phyloP scores from a whole-genome alignment of 2,888 invertebrate species.

The Catocala nupta region DNA sequence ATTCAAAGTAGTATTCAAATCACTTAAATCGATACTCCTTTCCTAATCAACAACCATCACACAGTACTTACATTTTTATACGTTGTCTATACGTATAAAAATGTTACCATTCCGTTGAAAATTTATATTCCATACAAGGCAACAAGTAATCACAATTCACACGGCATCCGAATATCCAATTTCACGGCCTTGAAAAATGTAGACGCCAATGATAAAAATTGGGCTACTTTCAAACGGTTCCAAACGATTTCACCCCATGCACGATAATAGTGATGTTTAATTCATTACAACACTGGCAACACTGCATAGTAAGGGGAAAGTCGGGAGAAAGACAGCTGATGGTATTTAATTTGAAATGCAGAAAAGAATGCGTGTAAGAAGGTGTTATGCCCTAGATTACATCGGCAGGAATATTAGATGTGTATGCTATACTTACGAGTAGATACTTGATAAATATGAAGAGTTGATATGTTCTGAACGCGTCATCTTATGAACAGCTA shows the following conservation, averaged over 20 bases:
- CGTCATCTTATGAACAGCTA: too few relatives aligned
- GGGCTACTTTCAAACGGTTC: slow-evolving; percentile 36
- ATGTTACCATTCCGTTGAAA: background rate
- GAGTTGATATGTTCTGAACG: too few relatives aligned
- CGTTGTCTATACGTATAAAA: background rate
- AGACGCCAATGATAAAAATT: slow-evolving; percentile 30
- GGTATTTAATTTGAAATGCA: slow-evolving; percentile 34
- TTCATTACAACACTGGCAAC: slow-evolving; percentile 37
- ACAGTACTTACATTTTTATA: too few relatives aligned
- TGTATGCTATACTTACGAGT: too few relatives aligned
- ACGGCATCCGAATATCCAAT: slow-evolving; percentile 33
- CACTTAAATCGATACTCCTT: too few relatives aligned
- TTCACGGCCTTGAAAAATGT: slow-evolving; percentile 33
- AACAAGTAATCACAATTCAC: slow-evolving; percentile 34
- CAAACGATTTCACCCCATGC: slow-evolving; percentile 44
- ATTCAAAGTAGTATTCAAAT: too few relatives aligned
- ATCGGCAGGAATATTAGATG: background rate
- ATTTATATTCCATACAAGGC: slow-evolving; percentile 16
- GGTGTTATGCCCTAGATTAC: slow-evolving; percentile 3
- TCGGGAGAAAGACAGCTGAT: slow-evolving; percentile 21
- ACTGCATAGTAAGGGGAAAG: slow-evolving; percentile 33
- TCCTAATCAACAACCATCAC: too few relatives aligned
- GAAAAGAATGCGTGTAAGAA: slow-evolving; percentile 38
- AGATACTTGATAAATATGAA: too few relatives aligned
- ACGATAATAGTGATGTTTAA: slow-evolving; percentile 42